phyloP scores from a whole-genome alignment of 2,113 vertebrate genomes.

The Cyrtonyx montezumae region DNA sequence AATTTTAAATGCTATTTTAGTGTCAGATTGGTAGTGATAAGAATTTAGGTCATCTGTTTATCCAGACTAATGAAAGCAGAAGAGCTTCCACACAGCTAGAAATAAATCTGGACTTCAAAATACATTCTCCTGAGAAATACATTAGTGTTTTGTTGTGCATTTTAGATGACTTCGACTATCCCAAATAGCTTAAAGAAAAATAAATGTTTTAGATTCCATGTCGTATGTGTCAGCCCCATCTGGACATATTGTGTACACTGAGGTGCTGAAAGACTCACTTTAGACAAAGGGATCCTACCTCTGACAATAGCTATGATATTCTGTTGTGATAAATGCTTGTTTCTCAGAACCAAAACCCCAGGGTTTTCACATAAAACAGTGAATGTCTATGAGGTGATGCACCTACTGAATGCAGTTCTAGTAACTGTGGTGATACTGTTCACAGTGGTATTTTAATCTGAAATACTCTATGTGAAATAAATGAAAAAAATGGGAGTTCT shows the following conservation, averaged over 20 bases:
- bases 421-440: background rate
- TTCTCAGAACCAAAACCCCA: background rate
- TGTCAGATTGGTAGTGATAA: background rate
- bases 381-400: background rate
- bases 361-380: background rate
- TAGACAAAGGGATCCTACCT: background rate
- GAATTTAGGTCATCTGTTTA: background rate
- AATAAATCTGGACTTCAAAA: background rate
- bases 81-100: background rate
- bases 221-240: background rate
- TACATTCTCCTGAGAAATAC: background rate
- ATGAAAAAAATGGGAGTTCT: background rate
- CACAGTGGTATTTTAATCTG: background rate
- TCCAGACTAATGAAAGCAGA: background rate
- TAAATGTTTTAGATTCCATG: background rate
- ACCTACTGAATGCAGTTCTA: background rate
- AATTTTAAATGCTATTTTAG: background rate
- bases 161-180: background rate
- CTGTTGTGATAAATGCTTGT: background rate
- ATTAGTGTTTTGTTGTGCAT: background rate
- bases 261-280: background rate
- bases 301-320: background rate
- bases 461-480: background rate
- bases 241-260: background rate
- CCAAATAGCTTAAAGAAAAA: background rate